phyloP scores from a whole-genome alignment of 1,140 invertebrate genomes.

The Drosophila orosa region DNA sequence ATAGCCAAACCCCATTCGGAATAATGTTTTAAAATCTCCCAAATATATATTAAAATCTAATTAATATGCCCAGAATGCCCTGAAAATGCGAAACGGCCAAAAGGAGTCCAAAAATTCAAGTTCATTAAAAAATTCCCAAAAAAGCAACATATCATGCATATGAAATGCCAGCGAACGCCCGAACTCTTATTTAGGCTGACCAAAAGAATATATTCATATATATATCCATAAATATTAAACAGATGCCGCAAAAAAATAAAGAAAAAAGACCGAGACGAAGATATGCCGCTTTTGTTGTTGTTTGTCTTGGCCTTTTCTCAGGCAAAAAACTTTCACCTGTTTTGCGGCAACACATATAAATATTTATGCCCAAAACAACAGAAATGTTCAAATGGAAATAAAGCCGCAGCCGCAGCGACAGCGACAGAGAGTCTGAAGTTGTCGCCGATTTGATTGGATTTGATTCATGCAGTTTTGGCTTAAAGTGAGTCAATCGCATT shows the following conservation, averaged over 20 bases:
- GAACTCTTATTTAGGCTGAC: constrained; percentile 19
- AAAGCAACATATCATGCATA: constrained; percentile 25
- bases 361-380: constrained; percentile 58
- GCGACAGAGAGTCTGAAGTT: constrained; percentile 23
- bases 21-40: not conserved
- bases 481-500: constrained; percentile 38
- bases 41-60: constrained; percentile 2
- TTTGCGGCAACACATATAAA: constrained; percentile 47
- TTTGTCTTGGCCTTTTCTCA: constrained; percentile 48
- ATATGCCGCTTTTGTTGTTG: constrained; percentile 18
- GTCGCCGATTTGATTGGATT: constrained; percentile 36
- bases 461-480: constrained; percentile 50
- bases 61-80: constrained; percentile 23
- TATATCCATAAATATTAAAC: constrained; percentile 18
- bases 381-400: constrained; percentile 33
- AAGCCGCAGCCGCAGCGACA: constrained; percentile 7
- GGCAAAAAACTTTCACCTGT: constrained; percentile 39
- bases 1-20: not conserved
- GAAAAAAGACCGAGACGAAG: constrained; percentile 5
- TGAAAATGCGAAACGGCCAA: constrained; percentile 20
- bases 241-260: constrained; percentile 29
- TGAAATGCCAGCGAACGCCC: constrained; percentile 14
- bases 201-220: constrained; percentile 42
- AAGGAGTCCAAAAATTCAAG: constrained; percentile 9
- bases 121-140: constrained; percentile 56